Conservation (phyloP, 2,888 invertebrate species). For the Cephus sareptanus region DNA sequence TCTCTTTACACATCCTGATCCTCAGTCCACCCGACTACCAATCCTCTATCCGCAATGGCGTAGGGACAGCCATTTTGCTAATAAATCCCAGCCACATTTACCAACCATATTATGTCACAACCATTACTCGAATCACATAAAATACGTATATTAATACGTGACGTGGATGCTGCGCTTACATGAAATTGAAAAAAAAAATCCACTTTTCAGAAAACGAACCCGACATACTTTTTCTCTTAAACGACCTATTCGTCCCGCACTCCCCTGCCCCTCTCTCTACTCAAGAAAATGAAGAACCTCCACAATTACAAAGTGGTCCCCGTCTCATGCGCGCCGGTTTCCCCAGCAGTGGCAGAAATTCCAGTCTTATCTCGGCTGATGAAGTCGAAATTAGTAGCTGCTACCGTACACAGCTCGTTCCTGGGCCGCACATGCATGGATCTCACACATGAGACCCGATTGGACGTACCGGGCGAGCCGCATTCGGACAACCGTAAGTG, state of each 20-base stretch:
- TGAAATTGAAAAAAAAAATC: not conserved
- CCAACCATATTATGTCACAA: not conserved
- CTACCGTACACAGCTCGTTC: slow-evolving; percentile 60
- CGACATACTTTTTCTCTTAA: not conserved
- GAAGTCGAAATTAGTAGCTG: slow-evolving; percentile 66
- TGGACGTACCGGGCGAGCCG: slow-evolving; percentile 20
- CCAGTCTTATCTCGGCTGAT: slow-evolving; percentile 63
- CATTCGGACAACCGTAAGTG: slow-evolving; percentile 60
- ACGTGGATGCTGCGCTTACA: not conserved
- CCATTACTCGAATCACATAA: not conserved
- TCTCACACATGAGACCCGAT: not conserved
- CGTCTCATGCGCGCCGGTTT: slow-evolving; percentile 24
- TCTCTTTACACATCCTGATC: slow-evolving; percentile 6
- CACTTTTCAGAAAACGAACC: not conserved
- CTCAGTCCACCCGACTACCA: not conserved
- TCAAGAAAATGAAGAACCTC: slow-evolving; percentile 35
- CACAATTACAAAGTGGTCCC: slow-evolving; percentile 8
- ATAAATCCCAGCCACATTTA: not conserved
- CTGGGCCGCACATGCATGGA: slow-evolving; percentile 39
- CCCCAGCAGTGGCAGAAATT: slow-evolving; percentile 51
- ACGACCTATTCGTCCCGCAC: not conserved
- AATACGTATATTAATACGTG: not conserved
- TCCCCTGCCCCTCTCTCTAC: not conserved
- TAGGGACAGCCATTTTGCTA: not conserved
- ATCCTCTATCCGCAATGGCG: slow-evolving; percentile 6